A percentile compares a stretch with the other conserved stretches of the same genome.
These are phyloP conservation scores for Mola mola DNA, from an alignment of 2,113 vertebrate genomes.

Conservation along the genomic window DNA sequence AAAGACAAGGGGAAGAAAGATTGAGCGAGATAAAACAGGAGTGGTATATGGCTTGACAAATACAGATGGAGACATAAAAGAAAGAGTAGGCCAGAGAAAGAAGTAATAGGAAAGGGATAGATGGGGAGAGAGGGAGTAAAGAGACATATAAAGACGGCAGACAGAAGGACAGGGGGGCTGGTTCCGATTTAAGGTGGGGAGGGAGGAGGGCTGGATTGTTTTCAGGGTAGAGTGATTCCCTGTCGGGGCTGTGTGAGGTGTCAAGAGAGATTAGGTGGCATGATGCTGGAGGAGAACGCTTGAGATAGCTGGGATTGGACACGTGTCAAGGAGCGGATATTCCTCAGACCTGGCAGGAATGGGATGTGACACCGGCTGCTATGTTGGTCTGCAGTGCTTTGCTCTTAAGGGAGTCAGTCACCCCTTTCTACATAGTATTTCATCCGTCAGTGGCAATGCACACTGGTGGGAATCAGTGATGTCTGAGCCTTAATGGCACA, in stretches of 20 bases:
- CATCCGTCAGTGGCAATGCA: constrained; percentile 2
- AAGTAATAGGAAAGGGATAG: constrained; percentile 62
- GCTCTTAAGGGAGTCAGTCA: constrained; percentile 29
- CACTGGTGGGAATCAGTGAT: neutral
- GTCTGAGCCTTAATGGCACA: neutral
- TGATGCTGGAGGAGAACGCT: constrained; percentile 62
- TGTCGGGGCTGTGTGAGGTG: constrained; percentile 67
- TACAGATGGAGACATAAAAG: constrained; percentile 72
- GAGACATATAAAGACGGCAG: constrained; percentile 67
- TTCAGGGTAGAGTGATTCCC: constrained; percentile 73
- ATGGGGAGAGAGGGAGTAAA: constrained; percentile 52
- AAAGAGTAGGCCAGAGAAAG: constrained; percentile 64
- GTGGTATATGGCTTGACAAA: constrained; percentile 73
- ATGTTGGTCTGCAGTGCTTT: constrained; percentile 29
- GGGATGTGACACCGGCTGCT: constrained; percentile 71
- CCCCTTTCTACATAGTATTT: constrained; percentile 42
- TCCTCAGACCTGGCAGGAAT: constrained; percentile 72
- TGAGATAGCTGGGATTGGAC: constrained; percentile 74
- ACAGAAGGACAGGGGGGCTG: constrained; percentile 41
- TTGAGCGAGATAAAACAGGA: constrained; percentile 60
- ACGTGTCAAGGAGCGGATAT: constrained; percentile 73
- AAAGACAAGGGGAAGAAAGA: constrained; percentile 49
- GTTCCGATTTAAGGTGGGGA: constrained; percentile 49
- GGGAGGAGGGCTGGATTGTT: constrained; percentile 70
- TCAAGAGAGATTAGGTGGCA: constrained; percentile 73